These are phyloP conservation scores for Nymphalis c-album DNA, from an alignment of 2,888 invertebrate species.

Conservation along the genomic window DNA sequence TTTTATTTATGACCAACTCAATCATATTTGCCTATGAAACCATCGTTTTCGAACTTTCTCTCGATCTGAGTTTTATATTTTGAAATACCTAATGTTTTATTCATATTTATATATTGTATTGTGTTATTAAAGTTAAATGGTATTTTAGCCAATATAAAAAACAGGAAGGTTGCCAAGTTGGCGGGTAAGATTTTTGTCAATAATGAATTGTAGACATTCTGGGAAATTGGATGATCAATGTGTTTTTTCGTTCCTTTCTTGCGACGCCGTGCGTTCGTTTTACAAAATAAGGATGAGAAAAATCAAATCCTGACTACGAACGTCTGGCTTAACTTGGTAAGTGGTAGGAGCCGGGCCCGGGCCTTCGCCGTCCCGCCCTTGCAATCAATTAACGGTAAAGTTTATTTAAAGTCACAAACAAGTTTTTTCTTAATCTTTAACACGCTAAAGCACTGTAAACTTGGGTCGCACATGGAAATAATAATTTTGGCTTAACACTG, in stretches of 20 bases:
- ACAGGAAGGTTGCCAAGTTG: slow-evolving; percentile 15
- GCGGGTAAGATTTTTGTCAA: slow-evolving; percentile 18
- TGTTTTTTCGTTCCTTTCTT: slow-evolving; percentile 79
- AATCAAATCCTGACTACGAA: slow-evolving; percentile 99
- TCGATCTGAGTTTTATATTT: slow-evolving; percentile 11
- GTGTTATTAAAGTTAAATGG: slow-evolving; percentile 16
- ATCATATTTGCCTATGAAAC: slow-evolving; percentile 20
- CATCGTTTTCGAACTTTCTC: slow-evolving; percentile 7
- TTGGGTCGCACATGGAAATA: slow-evolving; percentile 40
- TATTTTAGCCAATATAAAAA: neutral
- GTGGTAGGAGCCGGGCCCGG: slow-evolving; percentile 83
- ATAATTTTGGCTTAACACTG: slow-evolving; percentile 30
- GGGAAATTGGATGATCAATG: slow-evolving; percentile 57
- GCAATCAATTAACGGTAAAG: slow-evolving; percentile 43
- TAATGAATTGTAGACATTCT: slow-evolving; percentile 17
- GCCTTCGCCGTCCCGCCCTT: slow-evolving; percentile 69
- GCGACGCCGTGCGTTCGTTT: slow-evolving; percentile 84
- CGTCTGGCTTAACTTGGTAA: slow-evolving; percentile 99
- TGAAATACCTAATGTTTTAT: slow-evolving; percentile 10
- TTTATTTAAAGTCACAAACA: slow-evolving; percentile 33
- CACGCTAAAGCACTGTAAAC: slow-evolving; percentile 48
- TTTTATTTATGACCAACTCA: slow-evolving; percentile 29
- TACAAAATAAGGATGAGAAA: slow-evolving; percentile 95
- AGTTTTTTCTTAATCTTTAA: slow-evolving; percentile 35
- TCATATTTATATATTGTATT: slow-evolving; percentile 4